A percentile compares a stretch with the other conserved stretches of the same genome.
Evolutionary conservation across 1,140 invertebrate genomes (phyloP).

Genomic region (Drosophila tristis): DNA sequence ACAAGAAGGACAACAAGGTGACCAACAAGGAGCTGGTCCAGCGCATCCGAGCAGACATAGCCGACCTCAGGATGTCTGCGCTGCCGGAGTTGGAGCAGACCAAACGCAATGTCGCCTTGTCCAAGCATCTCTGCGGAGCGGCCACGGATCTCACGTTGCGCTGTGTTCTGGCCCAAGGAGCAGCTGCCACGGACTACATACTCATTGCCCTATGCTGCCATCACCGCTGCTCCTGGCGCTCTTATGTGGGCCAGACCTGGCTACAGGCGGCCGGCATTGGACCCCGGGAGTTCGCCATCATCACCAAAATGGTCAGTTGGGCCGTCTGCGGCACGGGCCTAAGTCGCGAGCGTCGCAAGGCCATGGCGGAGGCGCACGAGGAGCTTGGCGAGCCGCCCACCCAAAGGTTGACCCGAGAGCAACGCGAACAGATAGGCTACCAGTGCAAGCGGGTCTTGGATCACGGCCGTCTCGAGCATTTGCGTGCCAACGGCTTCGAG

Average conservation of each 20-base stretch:
- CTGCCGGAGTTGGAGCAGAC: constrained; percentile 85
- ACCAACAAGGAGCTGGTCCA: constrained; percentile 85
- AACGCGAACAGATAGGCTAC: constrained; percentile 88
- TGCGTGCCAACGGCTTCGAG: constrained; percentile 86
- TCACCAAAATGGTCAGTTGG: constrained; percentile 93
- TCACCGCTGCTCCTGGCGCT: constrained; percentile 90
- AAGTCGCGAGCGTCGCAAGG: constrained; percentile 84
- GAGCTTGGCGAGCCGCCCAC: constrained; percentile 62
- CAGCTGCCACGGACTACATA: constrained; percentile 86
- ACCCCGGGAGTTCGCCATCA: constrained; percentile 89
- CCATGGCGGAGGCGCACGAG: constrained; percentile 73
- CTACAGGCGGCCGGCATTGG: constrained; percentile 86
- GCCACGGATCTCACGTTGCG: constrained; percentile 91
- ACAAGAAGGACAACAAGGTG: constrained; percentile 91
- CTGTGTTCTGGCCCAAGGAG: constrained; percentile 84
- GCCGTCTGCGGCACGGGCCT: constrained; percentile 90
- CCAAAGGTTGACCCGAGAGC: constrained; percentile 73
- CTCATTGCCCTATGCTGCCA: constrained; percentile 95
- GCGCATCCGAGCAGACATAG: constrained; percentile 90
- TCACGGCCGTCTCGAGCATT: constrained; percentile 88
- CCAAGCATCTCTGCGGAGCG: constrained; percentile 94
- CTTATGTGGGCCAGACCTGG: constrained; percentile 88
- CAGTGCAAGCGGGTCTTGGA: constrained; percentile 91
- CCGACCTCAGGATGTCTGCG: constrained; percentile 88
- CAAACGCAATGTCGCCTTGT: constrained; percentile 88